Conservation (phyloP, 1,140 invertebrate species). For the Scaptomyza montana region DNA sequence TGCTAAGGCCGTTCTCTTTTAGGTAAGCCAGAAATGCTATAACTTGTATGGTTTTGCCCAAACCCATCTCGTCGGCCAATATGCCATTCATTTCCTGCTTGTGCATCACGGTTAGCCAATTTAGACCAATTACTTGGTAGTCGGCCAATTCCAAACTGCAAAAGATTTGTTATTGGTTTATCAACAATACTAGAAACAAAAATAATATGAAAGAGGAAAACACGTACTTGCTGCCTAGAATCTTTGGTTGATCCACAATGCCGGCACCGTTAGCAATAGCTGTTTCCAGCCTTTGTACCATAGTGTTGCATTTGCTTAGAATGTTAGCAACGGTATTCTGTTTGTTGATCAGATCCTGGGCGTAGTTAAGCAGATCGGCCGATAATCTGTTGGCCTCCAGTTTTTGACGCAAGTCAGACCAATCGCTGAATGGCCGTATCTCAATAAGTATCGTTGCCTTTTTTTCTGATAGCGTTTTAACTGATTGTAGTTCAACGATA, state of each 20-base stretch:
- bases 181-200: not conserved
- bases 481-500: conserved; percentile 87
- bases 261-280: conserved; percentile 89
- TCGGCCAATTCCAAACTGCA: conserved; percentile 89
- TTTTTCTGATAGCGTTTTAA: conserved; percentile 89
- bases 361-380: conserved; percentile 89
- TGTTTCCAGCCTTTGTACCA: conserved; percentile 89
- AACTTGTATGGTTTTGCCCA: conserved; percentile 95
- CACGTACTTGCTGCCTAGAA: conserved; percentile 85
- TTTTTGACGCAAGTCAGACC: conserved; percentile 90
- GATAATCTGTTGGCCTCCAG: conserved; percentile 88
- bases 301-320: conserved; percentile 90
- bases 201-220: too few relatives aligned
- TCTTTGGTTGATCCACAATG: conserved; percentile 88
- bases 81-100: conserved; percentile 96
- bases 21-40: conserved; percentile 95
- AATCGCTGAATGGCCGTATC: conserved; percentile 88
- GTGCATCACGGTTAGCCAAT: conserved; percentile 96
- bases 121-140: conserved; percentile 97
- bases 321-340: conserved; percentile 88
- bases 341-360: conserved; percentile 89
- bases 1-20: conserved; percentile 89
- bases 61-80: conserved; percentile 95
- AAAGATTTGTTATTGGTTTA: not conserved
- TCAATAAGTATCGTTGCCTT: conserved; percentile 89